Evolutionary conservation across 2,797 vertebrate species (phyloP).

Genomic region (Loriculus beryllinus): DNA sequence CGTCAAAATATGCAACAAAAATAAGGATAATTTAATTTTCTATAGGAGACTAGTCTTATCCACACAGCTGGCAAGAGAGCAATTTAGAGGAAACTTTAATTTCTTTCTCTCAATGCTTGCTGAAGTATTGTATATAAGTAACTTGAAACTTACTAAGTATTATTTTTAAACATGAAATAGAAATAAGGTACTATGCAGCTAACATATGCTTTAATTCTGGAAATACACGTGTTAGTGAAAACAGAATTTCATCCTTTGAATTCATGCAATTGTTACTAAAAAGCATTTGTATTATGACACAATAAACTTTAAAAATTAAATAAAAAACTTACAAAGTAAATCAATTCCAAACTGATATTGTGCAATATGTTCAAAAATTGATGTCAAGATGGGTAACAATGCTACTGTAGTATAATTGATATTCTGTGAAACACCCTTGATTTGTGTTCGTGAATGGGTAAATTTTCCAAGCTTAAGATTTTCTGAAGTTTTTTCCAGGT

Average conservation of each 20-base stretch:
- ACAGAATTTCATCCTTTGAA: neutral
- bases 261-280: neutral
- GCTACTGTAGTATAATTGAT: constrained; percentile 98
- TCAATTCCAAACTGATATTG: constrained; percentile 94
- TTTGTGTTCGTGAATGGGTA: constrained; percentile 95
- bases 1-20: neutral
- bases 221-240: neutral
- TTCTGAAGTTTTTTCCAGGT: constrained; percentile 93
- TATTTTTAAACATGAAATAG: neutral
- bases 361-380: constrained; percentile 94
- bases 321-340: constrained; percentile 87
- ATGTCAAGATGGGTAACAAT: constrained; percentile 93
- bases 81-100: neutral
- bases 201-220: neutral
- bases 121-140: neutral
- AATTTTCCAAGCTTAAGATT: constrained; percentile 98
- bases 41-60: neutral
- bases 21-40: neutral
- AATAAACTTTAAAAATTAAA: constrained; percentile 13
- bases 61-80: neutral
- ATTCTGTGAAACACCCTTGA: constrained; percentile 98
- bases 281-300: neutral
- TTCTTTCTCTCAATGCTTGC: neutral
- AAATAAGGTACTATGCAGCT: neutral
- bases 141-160: neutral